These are phyloP conservation scores for Acanthococcus lagerstroemiae DNA, from an alignment of 2,888 invertebrate species.

Conservation along the genomic window DNA sequence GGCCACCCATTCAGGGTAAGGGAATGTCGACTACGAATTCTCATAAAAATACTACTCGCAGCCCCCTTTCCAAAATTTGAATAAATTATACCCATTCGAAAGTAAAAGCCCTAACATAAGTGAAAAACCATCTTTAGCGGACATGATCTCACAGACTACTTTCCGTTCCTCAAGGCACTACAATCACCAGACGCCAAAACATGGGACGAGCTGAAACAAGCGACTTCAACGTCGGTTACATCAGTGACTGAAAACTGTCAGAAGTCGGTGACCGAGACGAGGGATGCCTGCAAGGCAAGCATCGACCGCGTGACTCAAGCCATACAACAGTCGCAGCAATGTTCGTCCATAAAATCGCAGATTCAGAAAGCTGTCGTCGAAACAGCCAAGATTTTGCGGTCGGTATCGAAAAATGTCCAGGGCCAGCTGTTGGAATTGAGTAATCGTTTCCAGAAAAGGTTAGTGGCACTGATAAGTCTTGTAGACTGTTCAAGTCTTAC, in stretches of 20 bases:
- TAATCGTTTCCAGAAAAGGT: neutral
- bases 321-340: neutral
- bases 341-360: neutral
- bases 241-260: neutral
- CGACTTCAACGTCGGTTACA: neutral
- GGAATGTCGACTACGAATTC: no score
- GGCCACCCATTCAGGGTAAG: no score
- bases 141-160: no score
- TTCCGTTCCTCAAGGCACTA: no score
- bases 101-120: no score
- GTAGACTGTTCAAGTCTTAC: no score
- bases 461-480: no score
- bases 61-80: no score
- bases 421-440: neutral
- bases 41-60: no score
- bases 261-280: neutral
- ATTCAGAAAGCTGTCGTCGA: neutral
- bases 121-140: no score
- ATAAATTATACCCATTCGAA: no score
- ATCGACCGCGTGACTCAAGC: neutral
- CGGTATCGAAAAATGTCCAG: neutral
- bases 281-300: neutral
- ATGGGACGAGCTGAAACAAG: neutral
- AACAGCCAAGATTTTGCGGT: neutral
- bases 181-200: neutral